Evolutionary conservation across 2,113 vertebrate species (phyloP), one percentile per base, ranked within the genome.

Genomic region (Apaloderma vittatum): DNA sequence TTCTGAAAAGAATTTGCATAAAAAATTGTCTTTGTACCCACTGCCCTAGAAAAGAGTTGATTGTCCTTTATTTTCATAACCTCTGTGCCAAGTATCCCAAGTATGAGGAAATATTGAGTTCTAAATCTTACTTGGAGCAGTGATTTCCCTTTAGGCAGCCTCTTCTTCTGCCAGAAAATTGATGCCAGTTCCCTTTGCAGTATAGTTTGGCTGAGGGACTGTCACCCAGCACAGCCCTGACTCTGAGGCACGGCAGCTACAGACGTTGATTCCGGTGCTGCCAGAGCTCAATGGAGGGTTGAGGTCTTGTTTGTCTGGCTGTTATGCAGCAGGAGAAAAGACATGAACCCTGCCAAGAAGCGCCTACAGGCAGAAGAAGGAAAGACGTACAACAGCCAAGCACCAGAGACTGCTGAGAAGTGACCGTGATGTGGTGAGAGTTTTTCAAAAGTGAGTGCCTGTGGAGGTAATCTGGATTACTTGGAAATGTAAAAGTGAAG

Each of bases 41-140:
- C 36, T 95, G 80, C 76, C 65, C 59, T 67, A 75, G 76, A 86
- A 93, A 86, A 68, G 12, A 77, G 29, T 78, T 70, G 37, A 74
- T 86, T 81, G 68, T 75, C 29, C 24, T 86, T 93, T 93, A 75
- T 91, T 96, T 93, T 92, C 61, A 46, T 84, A 92, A 86, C 85
- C 65, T 72, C 72, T 59, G 52, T 93, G 82, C 82, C 92, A 93
- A 84, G n/a, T 80, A 92, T 92, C 59, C 57, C 32, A 90, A 94
- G 24, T 68, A 95, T 92, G 96, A 96, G 92, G 90, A 93, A 93
- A 57, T 65, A 68, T 0, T 83, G 57, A 92, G 48, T 86, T 82
- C 57, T 93, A 43, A 37, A 86, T 86, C 82, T 27, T 51, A 58
- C 55, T 83, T 81, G 57, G 34, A 94, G 52, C 63, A 66, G 57